Conservation (phyloP, 2,797 vertebrate genomes). For the Danio jaintianensis region DNA sequence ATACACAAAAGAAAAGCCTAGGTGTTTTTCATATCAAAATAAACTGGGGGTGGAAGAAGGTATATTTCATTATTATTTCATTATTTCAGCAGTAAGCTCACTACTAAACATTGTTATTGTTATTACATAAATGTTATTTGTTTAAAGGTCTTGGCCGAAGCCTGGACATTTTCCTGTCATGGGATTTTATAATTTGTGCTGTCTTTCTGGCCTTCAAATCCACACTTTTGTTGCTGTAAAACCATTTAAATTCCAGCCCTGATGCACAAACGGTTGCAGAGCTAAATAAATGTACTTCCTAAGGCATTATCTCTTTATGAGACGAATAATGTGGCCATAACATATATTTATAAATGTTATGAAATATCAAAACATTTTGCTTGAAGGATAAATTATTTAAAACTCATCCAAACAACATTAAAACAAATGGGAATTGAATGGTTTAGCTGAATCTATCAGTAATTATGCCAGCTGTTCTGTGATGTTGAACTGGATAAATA, state of each 20-base stretch:
- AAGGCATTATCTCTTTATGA: conserved; percentile 24
- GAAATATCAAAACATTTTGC: conserved; percentile 20
- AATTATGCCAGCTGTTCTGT: conserved; percentile 6
- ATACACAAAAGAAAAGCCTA: conserved; percentile 19
- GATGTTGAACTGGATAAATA: not conserved
- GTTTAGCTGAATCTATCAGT: not conserved
- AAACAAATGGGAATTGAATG: not conserved
- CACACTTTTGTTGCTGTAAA: not conserved
- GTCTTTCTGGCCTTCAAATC: conserved; percentile 9
- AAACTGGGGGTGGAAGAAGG: not conserved
- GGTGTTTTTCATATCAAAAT: conserved; percentile 15
- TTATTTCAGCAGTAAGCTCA: conserved; percentile 10
- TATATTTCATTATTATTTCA: not conserved
- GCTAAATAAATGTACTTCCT: conserved; percentile 31
- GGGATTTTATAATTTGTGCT: conserved; percentile 30
- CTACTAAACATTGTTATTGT: conserved; percentile 12
- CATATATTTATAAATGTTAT: conserved; percentile 23
- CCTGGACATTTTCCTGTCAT: not conserved
- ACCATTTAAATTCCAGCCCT: not conserved
- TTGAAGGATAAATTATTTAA: conserved; percentile 8
- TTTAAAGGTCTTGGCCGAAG: conserved; percentile 6
- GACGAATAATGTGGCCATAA: conserved; percentile 26
- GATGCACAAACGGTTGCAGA: conserved; percentile 36
- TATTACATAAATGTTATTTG: conserved; percentile 1
- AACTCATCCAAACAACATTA: not conserved